These are phyloP conservation scores for Euplagia quadripunctaria DNA, from an alignment of 2,888 invertebrate genomes.

Conservation along the genomic window DNA sequence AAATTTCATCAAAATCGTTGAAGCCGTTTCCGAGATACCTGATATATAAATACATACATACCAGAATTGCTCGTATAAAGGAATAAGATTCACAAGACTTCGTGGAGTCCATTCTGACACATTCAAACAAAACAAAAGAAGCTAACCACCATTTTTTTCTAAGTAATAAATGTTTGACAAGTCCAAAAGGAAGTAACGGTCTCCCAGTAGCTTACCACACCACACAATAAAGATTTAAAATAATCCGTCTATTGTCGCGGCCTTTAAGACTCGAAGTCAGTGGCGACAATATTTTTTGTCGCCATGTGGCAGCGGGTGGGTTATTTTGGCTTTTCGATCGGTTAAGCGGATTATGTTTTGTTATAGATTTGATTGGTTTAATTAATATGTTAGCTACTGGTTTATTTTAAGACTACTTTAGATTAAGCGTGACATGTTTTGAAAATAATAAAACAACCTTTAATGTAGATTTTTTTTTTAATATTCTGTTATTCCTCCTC, in stretches of 20 bases:
- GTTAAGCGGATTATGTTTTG: conserved; percentile 11
- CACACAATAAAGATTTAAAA: conserved; percentile 58
- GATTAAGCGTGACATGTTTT: not conserved
- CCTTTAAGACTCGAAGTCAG: conserved; percentile 42
- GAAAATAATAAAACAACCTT: not conserved
- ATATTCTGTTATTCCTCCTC: no score
- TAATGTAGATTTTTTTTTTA: no score
- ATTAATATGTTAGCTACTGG: conserved; percentile 15
- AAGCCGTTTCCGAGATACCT: no score
- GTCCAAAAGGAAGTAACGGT: conserved; percentile 36
- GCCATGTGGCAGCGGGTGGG: conserved; percentile 12
- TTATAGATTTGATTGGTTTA: conserved; percentile 11
- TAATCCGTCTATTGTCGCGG: conserved; percentile 63
- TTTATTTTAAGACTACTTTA: not conserved
- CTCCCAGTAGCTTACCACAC: conserved; percentile 53
- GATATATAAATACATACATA: no score
- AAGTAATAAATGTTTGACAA: conserved; percentile 12
- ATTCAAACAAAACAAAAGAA: not conserved
- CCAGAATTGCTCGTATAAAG: no score
- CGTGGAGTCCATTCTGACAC: not conserved
- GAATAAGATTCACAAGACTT: no score
- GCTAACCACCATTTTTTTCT: not conserved
- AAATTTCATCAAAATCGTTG: no score
- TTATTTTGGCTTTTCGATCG: conserved; percentile 17
- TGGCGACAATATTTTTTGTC: conserved; percentile 46